Percentiles rank a stretch among this genome's conserved stretches.
Evolutionary conservation across 2,113 vertebrate genomes (phyloP).

Genomic region (Geococcyx californianus): DNA sequence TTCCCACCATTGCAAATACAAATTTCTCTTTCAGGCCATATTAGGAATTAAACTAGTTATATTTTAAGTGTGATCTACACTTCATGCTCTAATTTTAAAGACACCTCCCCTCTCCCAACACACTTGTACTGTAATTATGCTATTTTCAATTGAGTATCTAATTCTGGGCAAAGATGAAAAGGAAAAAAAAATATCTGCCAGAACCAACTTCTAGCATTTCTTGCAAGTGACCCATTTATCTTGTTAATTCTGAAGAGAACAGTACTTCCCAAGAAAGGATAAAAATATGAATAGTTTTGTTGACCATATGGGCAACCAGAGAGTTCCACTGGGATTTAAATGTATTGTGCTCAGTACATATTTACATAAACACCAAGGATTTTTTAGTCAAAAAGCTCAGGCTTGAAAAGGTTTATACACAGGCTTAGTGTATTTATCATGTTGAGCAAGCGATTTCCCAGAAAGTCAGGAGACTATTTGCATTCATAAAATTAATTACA

Average conservation of each 20-base stretch:
- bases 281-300: constrained; percentile 24
- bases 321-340: neutral
- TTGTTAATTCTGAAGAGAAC: constrained; percentile 16
- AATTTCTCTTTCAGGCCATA: neutral
- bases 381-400: neutral
- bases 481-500: constrained; percentile 3
- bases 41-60: neutral
- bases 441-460: neutral
- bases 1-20: neutral
- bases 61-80: neutral
- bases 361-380: neutral
- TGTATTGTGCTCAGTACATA: neutral
- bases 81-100: neutral
- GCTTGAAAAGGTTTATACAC: neutral
- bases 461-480: neutral
- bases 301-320: neutral
- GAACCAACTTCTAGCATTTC: neutral
- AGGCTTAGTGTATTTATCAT: neutral
- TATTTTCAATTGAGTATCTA: constrained; percentile 21
- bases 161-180: constrained; percentile 35
- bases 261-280: constrained; percentile 4
- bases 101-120: neutral
- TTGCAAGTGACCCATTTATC: constrained; percentile 27
- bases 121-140: constrained; percentile 7
- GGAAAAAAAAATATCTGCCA: constrained; percentile 10